Conservation (phyloP, 2,113 vertebrate species). For the Boleophthalmus pectinirostris region DNA sequence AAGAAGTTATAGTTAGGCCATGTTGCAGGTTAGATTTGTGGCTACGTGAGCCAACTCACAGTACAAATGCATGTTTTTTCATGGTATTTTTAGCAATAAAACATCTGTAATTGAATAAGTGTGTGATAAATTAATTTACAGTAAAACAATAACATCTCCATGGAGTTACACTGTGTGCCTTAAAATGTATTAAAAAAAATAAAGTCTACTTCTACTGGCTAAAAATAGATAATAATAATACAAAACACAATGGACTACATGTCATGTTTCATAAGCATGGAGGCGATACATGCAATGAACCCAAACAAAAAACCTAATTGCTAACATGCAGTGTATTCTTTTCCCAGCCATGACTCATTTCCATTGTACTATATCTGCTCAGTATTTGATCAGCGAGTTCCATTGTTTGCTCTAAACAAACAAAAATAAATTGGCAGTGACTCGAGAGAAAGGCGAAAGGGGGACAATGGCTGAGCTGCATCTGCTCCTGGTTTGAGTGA, state of each 20-base stretch:
- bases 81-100: not conserved
- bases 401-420: slow-evolving; percentile 13
- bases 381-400: slow-evolving; percentile 5
- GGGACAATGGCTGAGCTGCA: slow-evolving; percentile 26
- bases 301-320: slow-evolving; percentile 1
- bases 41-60: not conserved
- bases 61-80: not conserved
- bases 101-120: too few species aligned
- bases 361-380: slow-evolving; percentile 1
- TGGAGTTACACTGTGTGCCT: not conserved
- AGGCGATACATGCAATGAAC: not conserved
- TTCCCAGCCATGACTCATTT: slow-evolving; percentile 3
- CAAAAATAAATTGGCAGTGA: slow-evolving; percentile 6
- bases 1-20: not conserved
- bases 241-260: not conserved
- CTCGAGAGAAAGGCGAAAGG: slow-evolving; percentile 15
- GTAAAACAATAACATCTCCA: not conserved
- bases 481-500: slow-evolving; percentile 27
- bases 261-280: not conserved
- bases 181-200: too few species aligned
- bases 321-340: not conserved
- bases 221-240: not conserved
- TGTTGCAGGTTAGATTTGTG: not conserved
- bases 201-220: not conserved
- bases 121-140: too few species aligned